Evolutionary conservation across 35 echinoderm and acorn worm species (phyloP).

Genomic region (Heliocidaris erythrogramma): DNA sequence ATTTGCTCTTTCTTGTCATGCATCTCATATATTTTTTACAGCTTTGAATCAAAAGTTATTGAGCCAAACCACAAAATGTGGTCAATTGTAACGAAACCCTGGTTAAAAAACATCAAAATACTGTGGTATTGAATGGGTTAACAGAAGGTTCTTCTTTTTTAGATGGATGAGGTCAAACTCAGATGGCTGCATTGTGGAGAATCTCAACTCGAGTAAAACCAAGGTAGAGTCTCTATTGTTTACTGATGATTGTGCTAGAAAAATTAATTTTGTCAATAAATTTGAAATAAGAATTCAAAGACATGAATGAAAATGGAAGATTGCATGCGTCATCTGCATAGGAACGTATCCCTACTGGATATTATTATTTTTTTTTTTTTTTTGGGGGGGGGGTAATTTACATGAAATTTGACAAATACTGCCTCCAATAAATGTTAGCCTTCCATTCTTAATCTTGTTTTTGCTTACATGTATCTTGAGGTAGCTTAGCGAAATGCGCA

Average conservation of each 20-base stretch:
- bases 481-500: too few relatives aligned
- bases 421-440: too few relatives aligned
- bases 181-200: slow-evolving; percentile 89
- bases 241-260: not conserved
- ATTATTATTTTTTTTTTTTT: not conserved
- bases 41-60: too few relatives aligned
- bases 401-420: too few relatives aligned
- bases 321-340: not conserved
- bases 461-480: too few relatives aligned
- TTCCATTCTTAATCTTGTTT: too few relatives aligned
- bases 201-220: slow-evolving; percentile 80
- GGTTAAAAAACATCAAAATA: not conserved
- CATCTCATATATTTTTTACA: too few relatives aligned
- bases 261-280: not conserved
- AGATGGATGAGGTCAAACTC: slow-evolving; percentile 77
- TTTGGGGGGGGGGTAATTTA: too few relatives aligned
- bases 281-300: not conserved
- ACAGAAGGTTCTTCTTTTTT: not conserved
- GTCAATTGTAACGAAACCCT: too few relatives aligned
- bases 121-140: not conserved
- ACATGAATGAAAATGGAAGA: not conserved
- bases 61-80: too few relatives aligned
- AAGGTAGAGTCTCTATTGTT: slow-evolving; percentile 60
- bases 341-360: not conserved
- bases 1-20: too few relatives aligned